Evolutionary conservation across 2,888 invertebrate species (phyloP).

Genomic region (Hipparchia semele): DNA sequence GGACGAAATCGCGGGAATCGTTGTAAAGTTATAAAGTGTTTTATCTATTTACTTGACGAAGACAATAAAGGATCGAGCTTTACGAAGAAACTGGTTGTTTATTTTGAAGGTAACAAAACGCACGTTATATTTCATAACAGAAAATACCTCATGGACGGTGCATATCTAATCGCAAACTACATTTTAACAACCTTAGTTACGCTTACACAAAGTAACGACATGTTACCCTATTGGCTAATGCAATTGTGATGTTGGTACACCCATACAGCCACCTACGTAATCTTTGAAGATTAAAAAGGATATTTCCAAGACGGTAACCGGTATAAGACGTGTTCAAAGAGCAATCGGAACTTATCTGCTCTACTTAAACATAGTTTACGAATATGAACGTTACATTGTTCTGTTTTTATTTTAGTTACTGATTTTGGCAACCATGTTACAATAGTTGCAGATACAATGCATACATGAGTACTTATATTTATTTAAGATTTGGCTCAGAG

Average conservation of each 20-base stretch:
- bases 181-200: constrained; percentile 30
- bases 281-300: neutral
- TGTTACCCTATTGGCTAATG: constrained; percentile 31
- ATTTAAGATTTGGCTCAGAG: too few relatives aligned
- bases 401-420: neutral
- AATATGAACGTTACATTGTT: neutral
- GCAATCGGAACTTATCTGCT: neutral
- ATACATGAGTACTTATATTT: too few relatives aligned
- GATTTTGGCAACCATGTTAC: neutral
- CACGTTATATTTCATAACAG: constrained; percentile 14
- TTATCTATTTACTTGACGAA: too few relatives aligned
- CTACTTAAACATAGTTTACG: neutral
- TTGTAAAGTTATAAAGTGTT: too few relatives aligned
- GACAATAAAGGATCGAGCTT: too few relatives aligned
- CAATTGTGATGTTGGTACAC: constrained; percentile 30
- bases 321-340: neutral
- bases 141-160: constrained; percentile 31
- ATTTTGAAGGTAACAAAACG: neutral
- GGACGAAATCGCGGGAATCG: too few relatives aligned
- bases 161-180: constrained; percentile 40
- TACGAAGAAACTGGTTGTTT: neutral
- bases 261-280: neutral
- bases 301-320: neutral
- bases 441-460: too few relatives aligned
- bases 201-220: constrained; percentile 32